Base-by-base conservation (phyloP, 2,113 vertebrate genomes). In the Laticauda colubrina region DNA sequence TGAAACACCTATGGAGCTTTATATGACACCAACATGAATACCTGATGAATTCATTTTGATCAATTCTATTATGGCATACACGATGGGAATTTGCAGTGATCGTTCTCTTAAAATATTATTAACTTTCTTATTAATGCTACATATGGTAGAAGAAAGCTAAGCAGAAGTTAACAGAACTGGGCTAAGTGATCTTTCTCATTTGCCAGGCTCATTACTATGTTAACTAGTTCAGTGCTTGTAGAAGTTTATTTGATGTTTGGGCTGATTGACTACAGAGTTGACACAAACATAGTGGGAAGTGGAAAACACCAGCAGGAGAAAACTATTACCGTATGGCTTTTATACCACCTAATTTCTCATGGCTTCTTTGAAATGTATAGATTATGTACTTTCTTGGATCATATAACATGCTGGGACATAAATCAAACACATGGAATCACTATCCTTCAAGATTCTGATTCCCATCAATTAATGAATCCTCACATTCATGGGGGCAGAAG, bases 31-130 rank as follows among this genome's bases (percentile, higher is more conserved):
- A 97, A 97, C 97, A 98, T 97, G 98, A 98, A 98, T 98, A 98
- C 96, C 96, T 97, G 97, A 98, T 98, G 97, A 98, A 98, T 97
- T 98, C 97, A 97, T 98, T 98, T 98, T 98, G 98, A 98, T 98
- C 97, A 98, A 97, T 98, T 97, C 97, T 97, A 97, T 97, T 97
- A 96, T 96, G 96, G 97, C 96, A 97, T 97, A 97, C 97, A 97
- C 94, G 96, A 97, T 97, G 96, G 96, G 97, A 98, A 97, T 98
- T 97, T 97, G 95, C 96, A 97, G 96, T 95, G 97, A 97, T 97
- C 90, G 94, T 93, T 91, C 88, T 94, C 93, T 96, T 95, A 95
- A 97, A 97, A 95, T 95, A 96, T 97, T 94, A 95, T 91, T 8
- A 91, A 95, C 89, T 96, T 97, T 97, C 95, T 94, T 93, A 96